These are phyloP conservation scores for Tragelaphus strepsiceros DNA, from an alignment of 2,113 vertebrate genomes.

Conservation along the genomic window DNA sequence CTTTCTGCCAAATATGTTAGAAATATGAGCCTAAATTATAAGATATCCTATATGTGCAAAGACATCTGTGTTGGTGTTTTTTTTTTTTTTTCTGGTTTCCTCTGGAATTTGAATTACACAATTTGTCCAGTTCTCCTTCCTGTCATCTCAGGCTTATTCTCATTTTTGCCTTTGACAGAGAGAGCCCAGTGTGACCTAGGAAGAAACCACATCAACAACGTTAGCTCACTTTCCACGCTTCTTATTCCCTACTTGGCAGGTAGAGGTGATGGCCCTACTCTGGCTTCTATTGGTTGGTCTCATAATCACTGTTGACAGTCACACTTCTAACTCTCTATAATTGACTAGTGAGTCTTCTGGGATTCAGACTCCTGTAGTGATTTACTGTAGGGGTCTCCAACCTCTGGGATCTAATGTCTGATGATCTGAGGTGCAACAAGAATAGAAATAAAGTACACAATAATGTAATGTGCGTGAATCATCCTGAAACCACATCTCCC, in stretches of 20 bases:
- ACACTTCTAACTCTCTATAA: background rate
- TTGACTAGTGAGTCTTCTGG: background rate
- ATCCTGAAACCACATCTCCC: background rate
- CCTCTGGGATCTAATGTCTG: background rate
- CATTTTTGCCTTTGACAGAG: background rate
- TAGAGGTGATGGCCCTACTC: background rate
- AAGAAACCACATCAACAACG: background rate
- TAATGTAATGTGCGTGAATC: background rate
- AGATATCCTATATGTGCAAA: background rate
- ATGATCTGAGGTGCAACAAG: background rate
- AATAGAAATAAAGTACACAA: background rate
- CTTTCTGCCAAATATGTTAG: background rate
- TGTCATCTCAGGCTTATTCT: background rate
- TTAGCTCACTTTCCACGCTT: background rate
- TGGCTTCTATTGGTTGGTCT: background rate
- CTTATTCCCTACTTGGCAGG: background rate
- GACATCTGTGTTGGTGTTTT: background rate
- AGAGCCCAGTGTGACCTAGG: background rate
- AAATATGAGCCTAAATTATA: background rate
- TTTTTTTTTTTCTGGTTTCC: background rate
- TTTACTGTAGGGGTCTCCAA: background rate
- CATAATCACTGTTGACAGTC: background rate
- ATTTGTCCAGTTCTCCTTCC: background rate
- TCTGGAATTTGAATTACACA: background rate
- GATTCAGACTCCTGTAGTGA: background rate